Base-by-base conservation (phyloP, 1,140 invertebrate genomes). In the Sogatella furcifera region DNA sequence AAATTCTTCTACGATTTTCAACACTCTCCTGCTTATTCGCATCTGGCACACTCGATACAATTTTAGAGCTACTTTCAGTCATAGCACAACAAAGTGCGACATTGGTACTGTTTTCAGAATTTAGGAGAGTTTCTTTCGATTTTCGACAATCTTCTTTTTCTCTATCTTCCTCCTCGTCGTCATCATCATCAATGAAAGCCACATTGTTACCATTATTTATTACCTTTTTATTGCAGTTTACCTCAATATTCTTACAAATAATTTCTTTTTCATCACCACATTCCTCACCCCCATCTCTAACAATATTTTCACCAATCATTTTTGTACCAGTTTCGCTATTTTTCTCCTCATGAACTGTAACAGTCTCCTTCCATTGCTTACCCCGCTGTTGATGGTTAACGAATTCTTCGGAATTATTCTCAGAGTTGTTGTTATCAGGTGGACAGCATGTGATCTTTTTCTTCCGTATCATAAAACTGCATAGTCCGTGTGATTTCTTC, bases 41-140 rank as follows among this genome's bases (percentile, higher is more conserved):
- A n/a, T 49, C 58, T 6, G 44, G 57, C 28, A 60, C 62, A 14
- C 24, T 60, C 34, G 62, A 11, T 19, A 62, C 60, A 0, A 62
- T 66, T 56, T 54, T 43, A 5, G 61, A 59, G 10, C 59, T 61
- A 34, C 59, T 61, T 60, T 69, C 66, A 9, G 68, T 69, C 21
- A 68, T 66, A 10, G 68, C 68, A 41, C 68, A 69, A 57, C 68
- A 68, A 14, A 69, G 59, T 19, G 63, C 55, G 17, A 69, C 65
- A 61, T 69, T 69, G 34, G 67, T 67, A 22, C 56, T 64, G 46
- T 28, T 64, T 22, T 58, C 49, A 24, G 57, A 49, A 19, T 63
- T 58, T 1, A 24, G 15, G 1, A 59, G 21, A n/a, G 24, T 31
- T 13, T 22, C 49, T 55, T 52, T 24, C 52, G 24, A 28, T 8